Percentiles rank a stretch among this genome's conserved stretches.
Evolutionary conservation across 2,113 vertebrate genomes (phyloP).

Genomic region (Burhinus oedicnemus): DNA sequence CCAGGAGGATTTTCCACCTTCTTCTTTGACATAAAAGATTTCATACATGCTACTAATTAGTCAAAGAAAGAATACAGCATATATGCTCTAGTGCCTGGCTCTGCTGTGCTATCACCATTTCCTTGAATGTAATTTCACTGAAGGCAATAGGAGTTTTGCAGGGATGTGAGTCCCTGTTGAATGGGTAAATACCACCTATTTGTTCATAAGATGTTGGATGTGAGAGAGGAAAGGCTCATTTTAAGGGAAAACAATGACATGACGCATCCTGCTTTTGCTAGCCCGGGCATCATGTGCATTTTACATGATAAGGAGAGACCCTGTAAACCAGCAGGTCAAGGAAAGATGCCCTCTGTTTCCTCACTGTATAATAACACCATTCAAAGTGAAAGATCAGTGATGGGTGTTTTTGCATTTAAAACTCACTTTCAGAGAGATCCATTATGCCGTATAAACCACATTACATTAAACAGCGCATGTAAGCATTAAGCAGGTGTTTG

Average conservation of each 20-base stretch:
- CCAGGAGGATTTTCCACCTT: neutral
- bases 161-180: neutral
- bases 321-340: neutral
- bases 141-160: neutral
- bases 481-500: neutral
- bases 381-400: neutral
- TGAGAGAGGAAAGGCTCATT: neutral
- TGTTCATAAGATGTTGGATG: neutral
- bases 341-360: neutral
- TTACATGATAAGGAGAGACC: neutral
- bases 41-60: neutral
- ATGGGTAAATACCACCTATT: neutral
- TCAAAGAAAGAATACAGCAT: neutral
- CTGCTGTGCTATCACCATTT: neutral
- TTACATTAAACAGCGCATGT: fast-evolving
- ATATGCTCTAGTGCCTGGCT: neutral
- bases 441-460: neutral
- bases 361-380: neutral
- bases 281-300: neutral
- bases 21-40: neutral
- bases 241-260: neutral
- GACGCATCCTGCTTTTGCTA: neutral
- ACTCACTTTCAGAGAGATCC: neutral
- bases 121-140: neutral
- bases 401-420: neutral